Base-by-base conservation (phyloP, 2,113 vertebrate genomes). In the Scomber colias region DNA sequence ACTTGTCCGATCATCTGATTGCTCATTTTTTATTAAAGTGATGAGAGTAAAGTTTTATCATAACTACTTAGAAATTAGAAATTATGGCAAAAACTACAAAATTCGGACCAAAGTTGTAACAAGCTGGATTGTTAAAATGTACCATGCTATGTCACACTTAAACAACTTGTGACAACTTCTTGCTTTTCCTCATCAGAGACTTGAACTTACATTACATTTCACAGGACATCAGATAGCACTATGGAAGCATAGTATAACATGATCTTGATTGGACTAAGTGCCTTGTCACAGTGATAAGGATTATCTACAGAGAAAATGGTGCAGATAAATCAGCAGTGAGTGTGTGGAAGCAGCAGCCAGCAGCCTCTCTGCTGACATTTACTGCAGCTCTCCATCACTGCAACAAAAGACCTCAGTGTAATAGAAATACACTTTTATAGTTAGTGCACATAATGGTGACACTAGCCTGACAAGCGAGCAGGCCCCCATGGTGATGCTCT, bases 221-320 rank as follows among this genome's bases (percentile, higher is more conserved):
- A 35, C 35, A 35, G 35, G 35, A 35, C 35, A 35, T 9, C 8
- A 40, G 35, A 40, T 40, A 35, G 31, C 31, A 35, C 31, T 7
- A 46, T 48, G 46, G 31, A 55, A 40, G 19, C 19, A 54, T 14
- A 15, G 17, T 10, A 50, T 30, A 60, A 48, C 63, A 75, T 60
- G 19, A 68, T 76, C 71, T 15, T 69, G 71, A 76, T 46, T 72
- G 61, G 48, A 60, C 61, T 67, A 71, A 84, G 60, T 66, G 61
- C 24, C 21, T 66, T 45, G 60, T 62, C 54, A 62, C 60, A 76
- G 61, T 61, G 66, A 76, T 71, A 31, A 70, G 31, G 55, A 75
- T 76, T 30, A 71, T 71, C 57, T 45, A 16, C 31, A 45, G 56
- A 53, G 16, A 11, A 71, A 68, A 67, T 64, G 71, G 21, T 51